phyloP scores from a whole-genome alignment of 2,113 vertebrate species.

The Prunella fulvescens region DNA sequence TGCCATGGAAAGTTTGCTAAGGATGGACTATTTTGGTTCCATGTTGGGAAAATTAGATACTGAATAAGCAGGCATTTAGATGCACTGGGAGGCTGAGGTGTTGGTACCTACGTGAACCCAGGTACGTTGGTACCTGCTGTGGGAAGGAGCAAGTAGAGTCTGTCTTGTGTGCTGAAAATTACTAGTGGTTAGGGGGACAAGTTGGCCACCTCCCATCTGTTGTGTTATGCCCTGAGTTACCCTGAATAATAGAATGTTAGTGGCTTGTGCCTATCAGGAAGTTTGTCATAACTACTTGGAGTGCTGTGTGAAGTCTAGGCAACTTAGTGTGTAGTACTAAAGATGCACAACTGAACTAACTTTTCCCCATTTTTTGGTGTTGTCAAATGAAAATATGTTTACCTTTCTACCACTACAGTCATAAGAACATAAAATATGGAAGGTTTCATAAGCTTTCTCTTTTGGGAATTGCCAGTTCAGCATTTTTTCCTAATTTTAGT shows the following conservation, averaged over 20 bases:
- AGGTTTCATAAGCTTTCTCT: background rate
- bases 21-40: background rate
- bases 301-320: background rate
- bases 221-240: background rate
- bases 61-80: background rate
- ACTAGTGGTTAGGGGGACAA: background rate
- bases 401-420: background rate
- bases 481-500: background rate
- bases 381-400: background rate
- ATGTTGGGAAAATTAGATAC: background rate
- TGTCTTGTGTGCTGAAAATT: background rate
- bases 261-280: background rate
- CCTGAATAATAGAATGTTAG: background rate
- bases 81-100: background rate
- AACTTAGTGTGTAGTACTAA: background rate
- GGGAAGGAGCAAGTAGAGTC: background rate
- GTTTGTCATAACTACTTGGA: background rate
- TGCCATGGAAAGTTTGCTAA: background rate
- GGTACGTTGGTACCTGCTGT: no score
- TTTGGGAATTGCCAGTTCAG: background rate
- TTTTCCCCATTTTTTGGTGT: accelerated
- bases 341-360: background rate
- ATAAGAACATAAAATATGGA: background rate
- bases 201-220: background rate
- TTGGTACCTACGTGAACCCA: background rate